A percentile compares a stretch with the other conserved stretches of the same genome.
These are phyloP conservation scores for Cerastoderma edule DNA, from an alignment of 2,888 invertebrate genomes.

Conservation along the genomic window DNA sequence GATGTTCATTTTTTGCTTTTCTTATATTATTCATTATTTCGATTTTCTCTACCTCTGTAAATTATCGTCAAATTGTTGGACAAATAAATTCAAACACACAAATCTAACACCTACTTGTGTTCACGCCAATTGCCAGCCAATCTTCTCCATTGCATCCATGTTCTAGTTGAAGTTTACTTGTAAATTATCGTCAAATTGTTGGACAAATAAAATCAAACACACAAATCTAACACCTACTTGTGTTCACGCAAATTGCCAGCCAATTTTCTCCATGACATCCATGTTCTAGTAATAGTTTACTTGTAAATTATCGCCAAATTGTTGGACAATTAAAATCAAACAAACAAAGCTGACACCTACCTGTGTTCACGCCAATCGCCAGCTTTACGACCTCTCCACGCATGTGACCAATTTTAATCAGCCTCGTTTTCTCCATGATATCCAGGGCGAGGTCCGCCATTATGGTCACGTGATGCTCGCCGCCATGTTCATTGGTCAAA, in stretches of 20 bases:
- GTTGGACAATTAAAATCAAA: not conserved
- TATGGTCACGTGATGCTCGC: slow-evolving; percentile 12
- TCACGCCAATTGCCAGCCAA: not conserved
- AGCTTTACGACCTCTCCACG: slow-evolving; percentile 31
- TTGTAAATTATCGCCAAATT: not conserved
- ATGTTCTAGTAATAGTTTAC: not conserved
- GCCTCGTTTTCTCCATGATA: slow-evolving; percentile 17
- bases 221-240: not conserved
- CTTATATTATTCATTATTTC: too few species aligned
- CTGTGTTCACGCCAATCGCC: slow-evolving; percentile 38
- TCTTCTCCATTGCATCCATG: too few species aligned
- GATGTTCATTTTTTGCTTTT: too few species aligned
- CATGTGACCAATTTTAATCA: slow-evolving; percentile 23
- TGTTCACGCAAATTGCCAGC: not conserved
- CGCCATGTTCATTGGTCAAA: slow-evolving; percentile 16
- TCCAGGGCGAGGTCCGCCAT: slow-evolving; percentile 39
- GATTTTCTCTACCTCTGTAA: too few species aligned
- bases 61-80: not conserved
- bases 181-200: not conserved
- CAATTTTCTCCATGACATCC: not conserved
- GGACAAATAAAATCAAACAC: not conserved
- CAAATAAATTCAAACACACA: not conserved
- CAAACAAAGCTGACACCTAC: slow-evolving; percentile 1
- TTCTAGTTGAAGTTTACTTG: too few species aligned
- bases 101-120: not conserved